phyloP scores from a whole-genome alignment of 2,888 invertebrate species.

The Epistrophella euchroma region DNA sequence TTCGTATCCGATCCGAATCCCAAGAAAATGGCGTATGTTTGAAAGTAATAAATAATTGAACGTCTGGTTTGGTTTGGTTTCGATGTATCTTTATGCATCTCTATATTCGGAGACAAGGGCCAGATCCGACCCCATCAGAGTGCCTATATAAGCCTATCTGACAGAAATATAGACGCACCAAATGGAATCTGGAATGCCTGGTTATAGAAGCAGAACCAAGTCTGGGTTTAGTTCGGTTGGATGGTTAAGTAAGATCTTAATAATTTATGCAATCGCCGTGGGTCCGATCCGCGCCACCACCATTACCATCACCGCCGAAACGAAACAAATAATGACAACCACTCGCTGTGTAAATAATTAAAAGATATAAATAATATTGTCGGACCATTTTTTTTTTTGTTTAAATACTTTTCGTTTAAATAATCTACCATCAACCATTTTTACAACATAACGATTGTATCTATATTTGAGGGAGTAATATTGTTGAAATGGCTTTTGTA shows the following conservation, averaged over 20 bases:
- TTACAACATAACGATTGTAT: conserved; percentile 2
- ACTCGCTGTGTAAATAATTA: conserved; percentile 75
- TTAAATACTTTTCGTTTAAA: conserved; percentile 25
- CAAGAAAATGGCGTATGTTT: conserved; percentile 71
- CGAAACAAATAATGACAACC: conserved; percentile 63
- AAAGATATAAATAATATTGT: conserved; percentile 73
- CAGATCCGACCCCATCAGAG: conserved; percentile 46
- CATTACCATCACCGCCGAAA: conserved; percentile 59
- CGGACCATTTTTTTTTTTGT: conserved; percentile 49
- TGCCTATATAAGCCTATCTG: not conserved
- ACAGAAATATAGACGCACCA: conserved; percentile 10
- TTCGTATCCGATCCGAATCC: conserved; percentile 9
- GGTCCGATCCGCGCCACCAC: conserved; percentile 59
- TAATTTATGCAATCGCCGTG: conserved; percentile 74
- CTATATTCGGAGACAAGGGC: conserved; percentile 62
- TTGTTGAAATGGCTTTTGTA: conserved; percentile 2
- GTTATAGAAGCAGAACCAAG: conserved; percentile 26
- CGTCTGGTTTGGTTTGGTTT: conserved; percentile 58
- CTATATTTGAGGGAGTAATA: not conserved
- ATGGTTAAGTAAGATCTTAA: conserved; percentile 61
- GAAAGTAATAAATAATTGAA: conserved; percentile 60
- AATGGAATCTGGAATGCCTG: conserved; percentile 45
- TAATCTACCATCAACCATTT: conserved; percentile 56
- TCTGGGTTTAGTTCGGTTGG: conserved; percentile 40
- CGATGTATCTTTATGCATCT: conserved; percentile 47